Evolutionary conservation across 2,888 invertebrate genomes (phyloP), one percentile per base, ranked within the genome.

Genomic region (Elysia crispata): DNA sequence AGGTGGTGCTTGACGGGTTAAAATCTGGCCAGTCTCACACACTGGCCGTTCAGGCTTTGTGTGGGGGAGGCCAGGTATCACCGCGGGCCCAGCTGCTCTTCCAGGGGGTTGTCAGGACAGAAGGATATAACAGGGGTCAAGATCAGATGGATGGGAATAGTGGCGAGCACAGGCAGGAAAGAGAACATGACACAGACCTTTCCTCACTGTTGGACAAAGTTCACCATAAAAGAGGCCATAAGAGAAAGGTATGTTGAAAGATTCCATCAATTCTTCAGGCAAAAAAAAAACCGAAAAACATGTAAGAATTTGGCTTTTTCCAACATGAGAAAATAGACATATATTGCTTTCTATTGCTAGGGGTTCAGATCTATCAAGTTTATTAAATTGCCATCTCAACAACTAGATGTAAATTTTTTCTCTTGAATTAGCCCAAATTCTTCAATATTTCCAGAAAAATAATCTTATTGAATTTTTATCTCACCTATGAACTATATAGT

Each of bases 31-130:
- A 85, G 1, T 83, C 86, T n/a, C 87, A 87, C 66, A 83, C 86
- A 49, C 86, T 91, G 80, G 87, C 86, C 74, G 88, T 91, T 66
- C 89, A 90, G 83, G 88, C 89, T 8, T 83, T 89, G 60, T 84
- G 87, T 25, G 85, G 85, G 5, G 84, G 85, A 30, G 89, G 89
- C 49, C 85, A 84, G 41, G 82, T 83, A 76, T 90, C 90, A 15
- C 54, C 82, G 15, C 74, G 80, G 31, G 81, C 81, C 54, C 87
- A 89, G 81, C 83, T 87, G 72, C 83, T 85, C 78, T 87, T 86
- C 69, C 86, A 87, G 82, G 87, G 86, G 0, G 81, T 85, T 6
- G 86, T 86, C 81, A 85, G 50, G 54, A 62, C 79, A 82, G 83
- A 72, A 80, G 41, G 41, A 3, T 41, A 41, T 11, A 41, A 11